phyloP scores from a whole-genome alignment of 2,797 vertebrate species.

The Myotis daubentonii region DNA sequence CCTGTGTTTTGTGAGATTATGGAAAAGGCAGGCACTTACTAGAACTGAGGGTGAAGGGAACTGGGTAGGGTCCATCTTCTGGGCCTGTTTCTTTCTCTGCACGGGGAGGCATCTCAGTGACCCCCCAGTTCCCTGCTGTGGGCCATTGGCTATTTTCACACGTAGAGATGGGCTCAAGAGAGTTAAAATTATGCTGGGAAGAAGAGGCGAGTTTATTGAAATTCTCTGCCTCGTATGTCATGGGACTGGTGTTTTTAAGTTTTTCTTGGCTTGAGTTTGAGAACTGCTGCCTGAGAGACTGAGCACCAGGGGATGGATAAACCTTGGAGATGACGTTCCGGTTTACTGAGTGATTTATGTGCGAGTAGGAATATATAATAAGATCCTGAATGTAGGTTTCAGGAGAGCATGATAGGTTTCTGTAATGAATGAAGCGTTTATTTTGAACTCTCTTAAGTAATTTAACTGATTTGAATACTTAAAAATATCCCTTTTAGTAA shows the following conservation, averaged over 20 bases:
- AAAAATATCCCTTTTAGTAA: conserved; percentile 46
- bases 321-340: conserved; percentile 13
- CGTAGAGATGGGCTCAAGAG: background rate
- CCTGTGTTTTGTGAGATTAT: background rate
- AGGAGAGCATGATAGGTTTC: conserved; percentile 23
- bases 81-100: background rate
- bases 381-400: conserved; percentile 37
- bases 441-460: conserved; percentile 21
- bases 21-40: background rate
- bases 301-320: conserved; percentile 57
- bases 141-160: background rate
- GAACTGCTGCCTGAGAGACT: background rate
- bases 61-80: background rate
- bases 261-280: conserved; percentile 54
- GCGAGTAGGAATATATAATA: background rate
- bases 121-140: background rate
- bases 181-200: background rate
- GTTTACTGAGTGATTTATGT: conserved; percentile 58
- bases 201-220: conserved; percentile 45
- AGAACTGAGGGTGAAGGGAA: background rate
- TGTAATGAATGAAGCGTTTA: conserved; percentile 47
- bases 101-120: background rate
- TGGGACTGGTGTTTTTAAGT: conserved; percentile 45
- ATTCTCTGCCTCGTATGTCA: conserved; percentile 57
- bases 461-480: conserved; percentile 53